Base-by-base conservation (phyloP, 2,113 vertebrate species). In the Oncorhynchus clarkii region DNA sequence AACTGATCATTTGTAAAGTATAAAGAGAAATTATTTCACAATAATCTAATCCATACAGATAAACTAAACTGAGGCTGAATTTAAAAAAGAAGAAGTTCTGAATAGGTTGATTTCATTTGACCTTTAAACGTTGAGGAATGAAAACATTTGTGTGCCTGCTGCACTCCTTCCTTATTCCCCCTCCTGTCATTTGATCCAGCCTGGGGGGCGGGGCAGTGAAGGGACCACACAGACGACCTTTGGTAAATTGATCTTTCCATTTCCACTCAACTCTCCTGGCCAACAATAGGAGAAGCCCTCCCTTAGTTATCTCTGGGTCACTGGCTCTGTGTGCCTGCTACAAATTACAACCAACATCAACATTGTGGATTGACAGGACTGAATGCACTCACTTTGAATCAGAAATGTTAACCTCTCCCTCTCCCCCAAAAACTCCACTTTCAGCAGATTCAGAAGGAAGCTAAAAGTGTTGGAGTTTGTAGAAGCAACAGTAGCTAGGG, bases 241-340 rank as follows among this genome's bases (percentile, higher is more conserved):
- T 62, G 75, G 70, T 75, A 82, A 82, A 75, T 70, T 59, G 69
- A 76, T 77, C 70, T 54, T 12, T 72, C 49, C 71, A 51, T 78
- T 74, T 80, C 80, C 27, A 74, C 72, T 85, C 48, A 83, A 71
- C 79, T 82, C 29, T 67, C 57, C 81, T 71, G 71, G 24, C 54
- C 71, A 67, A 82, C 82, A 85, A 78, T 57, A 67, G 29, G 27
- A 71, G 57, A 24, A 31, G 13, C 51, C 13, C 7, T 68, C 67
- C 34, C 49, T 62, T 6, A 24, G 3, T 11, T 22, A 3, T n/a
- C 54, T 62, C 26, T 18, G 57, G 45, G 65, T 34, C 29, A 67
- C 14, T 29, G 7, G 34, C 34, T 39, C 59, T 73, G 70, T 31
- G 16, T 31, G n/a, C 59, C 6, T 22, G 14, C n/a, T 22, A n/a